Percentiles rank a stretch among this genome's conserved stretches.
phyloP scores from a whole-genome alignment of 2,888 invertebrate genomes.

The Apamea anceps region DNA sequence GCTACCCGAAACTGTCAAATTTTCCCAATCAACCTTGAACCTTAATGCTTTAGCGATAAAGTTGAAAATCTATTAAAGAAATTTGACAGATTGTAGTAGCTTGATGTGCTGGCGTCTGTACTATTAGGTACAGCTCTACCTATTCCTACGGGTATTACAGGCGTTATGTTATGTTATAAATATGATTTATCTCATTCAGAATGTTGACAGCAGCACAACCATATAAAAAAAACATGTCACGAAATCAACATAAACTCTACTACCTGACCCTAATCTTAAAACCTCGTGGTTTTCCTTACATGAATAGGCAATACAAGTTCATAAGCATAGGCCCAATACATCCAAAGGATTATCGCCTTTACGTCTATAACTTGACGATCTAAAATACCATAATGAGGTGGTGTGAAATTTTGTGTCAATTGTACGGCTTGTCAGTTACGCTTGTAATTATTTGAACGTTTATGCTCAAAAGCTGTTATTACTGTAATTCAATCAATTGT shows the following conservation, averaged over 20 bases:
- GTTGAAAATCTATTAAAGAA: no score
- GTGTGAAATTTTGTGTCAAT: conserved; percentile 17
- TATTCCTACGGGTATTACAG: background rate
- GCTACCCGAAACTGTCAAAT: no score
- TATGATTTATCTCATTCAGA: background rate
- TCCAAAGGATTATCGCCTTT: background rate
- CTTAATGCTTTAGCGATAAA: no score
- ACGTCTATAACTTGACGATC: background rate
- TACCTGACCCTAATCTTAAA: conserved; percentile 33
- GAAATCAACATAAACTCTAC: conserved; percentile 14
- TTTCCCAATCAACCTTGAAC: no score
- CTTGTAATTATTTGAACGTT: conserved; percentile 23
- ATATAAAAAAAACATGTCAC: conserved; percentile 2
- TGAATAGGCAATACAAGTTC: conserved; percentile 1
- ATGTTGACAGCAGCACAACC: background rate
- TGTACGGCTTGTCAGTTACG: conserved; percentile 9
- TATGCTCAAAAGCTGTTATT: conserved; percentile 36
- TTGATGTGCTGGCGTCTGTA: no score
- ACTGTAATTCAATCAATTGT: conserved; percentile 35
- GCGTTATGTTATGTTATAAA: background rate
- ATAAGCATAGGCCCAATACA: background rate
- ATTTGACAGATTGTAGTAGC: no score
- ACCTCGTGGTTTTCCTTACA: conserved; percentile 34
- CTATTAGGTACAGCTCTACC: no score
- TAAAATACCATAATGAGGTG: conserved; percentile 7